A percentile compares a stretch with the other conserved stretches of the same genome.
Conservation (phyloP, 2,113 vertebrate species). For the Microcebus ravelobensis region DNA sequence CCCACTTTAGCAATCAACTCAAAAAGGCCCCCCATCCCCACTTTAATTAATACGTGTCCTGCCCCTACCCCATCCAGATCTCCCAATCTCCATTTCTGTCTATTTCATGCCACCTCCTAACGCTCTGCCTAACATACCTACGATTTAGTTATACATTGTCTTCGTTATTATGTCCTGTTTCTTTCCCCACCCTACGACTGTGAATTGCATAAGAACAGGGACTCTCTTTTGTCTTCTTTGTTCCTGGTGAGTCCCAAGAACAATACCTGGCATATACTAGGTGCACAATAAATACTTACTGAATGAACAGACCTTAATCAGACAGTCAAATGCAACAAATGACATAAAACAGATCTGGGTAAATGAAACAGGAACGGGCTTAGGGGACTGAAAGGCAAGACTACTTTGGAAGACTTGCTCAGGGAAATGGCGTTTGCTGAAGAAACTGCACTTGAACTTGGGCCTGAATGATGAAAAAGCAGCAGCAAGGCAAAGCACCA, state of each 20-base stretch:
- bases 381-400: neutral
- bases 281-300: neutral
- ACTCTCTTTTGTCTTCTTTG: neutral
- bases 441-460: neutral
- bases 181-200: neutral
- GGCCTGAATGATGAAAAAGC: neutral
- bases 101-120: neutral
- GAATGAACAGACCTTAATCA: slow-evolving; percentile 10
- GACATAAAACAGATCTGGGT: neutral
- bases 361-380: neutral
- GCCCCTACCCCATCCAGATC: neutral
- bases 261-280: neutral
- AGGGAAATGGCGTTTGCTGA: neutral
- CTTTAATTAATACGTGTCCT: neutral
- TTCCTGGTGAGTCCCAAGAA: neutral
- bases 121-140: neutral
- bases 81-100: neutral
- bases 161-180: neutral
- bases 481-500: neutral
- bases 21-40: neutral
- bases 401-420: neutral
- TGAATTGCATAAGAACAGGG: neutral
- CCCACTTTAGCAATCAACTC: slow-evolving; percentile 13
- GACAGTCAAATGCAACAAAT: neutral
- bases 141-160: neutral